Base-by-base conservation (phyloP, 2,113 vertebrate genomes). In the Baryphthengus martii region DNA sequence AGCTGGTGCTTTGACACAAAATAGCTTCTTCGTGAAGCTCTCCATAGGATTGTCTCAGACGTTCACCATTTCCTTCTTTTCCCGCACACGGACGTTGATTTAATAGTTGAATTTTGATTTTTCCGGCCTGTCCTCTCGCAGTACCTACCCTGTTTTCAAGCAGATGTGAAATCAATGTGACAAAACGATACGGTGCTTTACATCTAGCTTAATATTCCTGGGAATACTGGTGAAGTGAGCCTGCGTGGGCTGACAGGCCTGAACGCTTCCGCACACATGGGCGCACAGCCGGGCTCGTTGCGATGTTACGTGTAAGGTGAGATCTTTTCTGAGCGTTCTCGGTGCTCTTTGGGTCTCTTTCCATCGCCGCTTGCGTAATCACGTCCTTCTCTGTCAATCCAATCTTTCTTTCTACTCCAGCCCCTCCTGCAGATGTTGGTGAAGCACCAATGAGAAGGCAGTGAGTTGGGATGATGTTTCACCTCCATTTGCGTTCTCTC, bases 251-350 rank as follows among this genome's bases (percentile, higher is more conserved):
- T 89, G 74, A 16, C 4, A 2, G 1, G 28, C 13, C 47, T 47
- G 42, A 24, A 12, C 4, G 39, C 31, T 40, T 40, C 62, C 70
- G 47, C 5, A 2, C 88, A 28, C 15, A 2, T 11, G 65, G 74
- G 6, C 17, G 75, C 61, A 33, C 50, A 18, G 1, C 19, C 59
- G 61, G 35, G 65, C 49, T 90, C 45, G 1, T 17, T 17, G 50
- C 21, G 8, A 4, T 0, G 9, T 29, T 13, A 3, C 4, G 0
- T 13, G 49, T 20, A 29, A 28, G 21, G 7, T 40, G 2, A 10
- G 28, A 33, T 65, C 11, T 72, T 25, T 21, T 14, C 39, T 40
- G 72, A 37, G 9, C 55, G 24, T 68, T 53, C 58, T 71, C 29
- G 6, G 23, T 13, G 47, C 29, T 16, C 0, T n/a, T 18, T 50